Percentiles rank a stretch among this genome's conserved stretches.
Conservation (phyloP, 2,113 vertebrate species). For the Rhabdornis inornatus region DNA sequence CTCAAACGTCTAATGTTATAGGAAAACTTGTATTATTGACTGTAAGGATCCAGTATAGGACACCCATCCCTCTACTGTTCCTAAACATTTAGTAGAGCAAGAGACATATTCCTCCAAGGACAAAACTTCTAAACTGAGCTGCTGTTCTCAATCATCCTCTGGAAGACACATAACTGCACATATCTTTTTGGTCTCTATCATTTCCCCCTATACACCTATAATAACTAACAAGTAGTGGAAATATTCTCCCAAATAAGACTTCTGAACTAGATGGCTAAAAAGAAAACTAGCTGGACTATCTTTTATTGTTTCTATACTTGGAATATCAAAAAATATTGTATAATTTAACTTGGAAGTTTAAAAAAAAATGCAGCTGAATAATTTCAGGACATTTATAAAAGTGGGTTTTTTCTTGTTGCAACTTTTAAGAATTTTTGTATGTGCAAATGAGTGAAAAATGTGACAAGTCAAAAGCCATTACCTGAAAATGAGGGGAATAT, state of each 20-base stretch:
- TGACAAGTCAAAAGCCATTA: neutral
- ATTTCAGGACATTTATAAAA: neutral
- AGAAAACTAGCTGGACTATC: neutral
- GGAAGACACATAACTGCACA: neutral
- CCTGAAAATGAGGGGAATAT: neutral
- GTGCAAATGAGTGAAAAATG: neutral
- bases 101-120: neutral
- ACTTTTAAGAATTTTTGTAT: neutral
- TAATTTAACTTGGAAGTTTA: neutral
- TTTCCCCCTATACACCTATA: neutral
- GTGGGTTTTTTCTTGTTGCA: rapidly evolving
- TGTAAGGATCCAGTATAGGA: neutral
- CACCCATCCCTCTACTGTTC: neutral
- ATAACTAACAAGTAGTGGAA: neutral
- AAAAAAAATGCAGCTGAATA: neutral
- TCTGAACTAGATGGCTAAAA: neutral
- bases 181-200: neutral
- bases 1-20: neutral
- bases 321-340: neutral
- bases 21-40: neutral
- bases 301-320: neutral
- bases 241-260: neutral
- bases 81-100: neutral
- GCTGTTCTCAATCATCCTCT: neutral
- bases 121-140: neutral